Percentiles rank a stretch among this genome's conserved stretches.
Evolutionary conservation across 2,113 vertebrate genomes (phyloP).

Genomic region (Sylvia atricapilla): DNA sequence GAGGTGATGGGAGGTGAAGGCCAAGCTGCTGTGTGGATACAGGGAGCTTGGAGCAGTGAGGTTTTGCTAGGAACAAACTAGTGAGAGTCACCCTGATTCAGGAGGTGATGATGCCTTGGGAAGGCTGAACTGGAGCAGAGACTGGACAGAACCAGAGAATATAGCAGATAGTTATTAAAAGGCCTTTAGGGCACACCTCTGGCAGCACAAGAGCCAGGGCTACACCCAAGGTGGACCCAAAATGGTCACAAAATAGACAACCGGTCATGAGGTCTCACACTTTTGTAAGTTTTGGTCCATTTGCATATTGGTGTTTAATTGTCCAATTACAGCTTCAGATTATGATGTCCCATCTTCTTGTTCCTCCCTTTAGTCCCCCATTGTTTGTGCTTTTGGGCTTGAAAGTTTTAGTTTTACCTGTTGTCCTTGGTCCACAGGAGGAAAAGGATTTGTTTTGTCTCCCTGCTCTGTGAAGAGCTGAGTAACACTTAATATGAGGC

Average conservation of each 20-base stretch:
- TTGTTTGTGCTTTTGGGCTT: not conserved
- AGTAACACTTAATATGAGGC: not conserved
- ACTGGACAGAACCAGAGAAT: not conserved
- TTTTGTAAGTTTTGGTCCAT: not conserved
- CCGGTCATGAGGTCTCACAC: not conserved
- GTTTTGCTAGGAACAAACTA: not conserved
- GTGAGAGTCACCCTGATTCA: not conserved
- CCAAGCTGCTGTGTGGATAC: not conserved
- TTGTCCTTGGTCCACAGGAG: not conserved
- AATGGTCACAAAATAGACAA: not conserved
- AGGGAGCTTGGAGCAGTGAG: not conserved
- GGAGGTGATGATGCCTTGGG: not conserved
- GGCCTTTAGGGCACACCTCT: not conserved
- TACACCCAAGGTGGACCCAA: not conserved
- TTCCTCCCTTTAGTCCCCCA: not conserved
- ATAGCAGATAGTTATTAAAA: not conserved
- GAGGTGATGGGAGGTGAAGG: not conserved
- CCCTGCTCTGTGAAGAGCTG: not conserved
- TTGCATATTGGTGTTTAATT: not conserved
- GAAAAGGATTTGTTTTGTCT: not conserved
- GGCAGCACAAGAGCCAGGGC: not conserved
- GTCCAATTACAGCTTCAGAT: not conserved
- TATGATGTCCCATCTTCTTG: not conserved
- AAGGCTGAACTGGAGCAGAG: not conserved
- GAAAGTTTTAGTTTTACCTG: not conserved